Base-by-base conservation (phyloP, 2,797 vertebrate species). In the Lutjanus argentimaculatus region DNA sequence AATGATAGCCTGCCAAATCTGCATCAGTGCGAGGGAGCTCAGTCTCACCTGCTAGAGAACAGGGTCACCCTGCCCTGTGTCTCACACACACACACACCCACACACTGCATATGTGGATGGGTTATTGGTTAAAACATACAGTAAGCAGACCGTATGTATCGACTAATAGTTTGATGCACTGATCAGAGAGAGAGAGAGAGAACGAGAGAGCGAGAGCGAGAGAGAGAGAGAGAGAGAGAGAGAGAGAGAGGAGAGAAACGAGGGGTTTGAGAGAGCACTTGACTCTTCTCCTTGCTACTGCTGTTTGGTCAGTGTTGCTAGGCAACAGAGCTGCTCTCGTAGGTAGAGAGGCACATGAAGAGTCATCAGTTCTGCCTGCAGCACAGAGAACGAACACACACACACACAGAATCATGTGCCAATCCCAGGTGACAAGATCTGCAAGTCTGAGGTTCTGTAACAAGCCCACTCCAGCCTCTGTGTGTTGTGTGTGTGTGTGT, bases 221-320 rank as follows among this genome's bases (percentile, higher is more conserved):
- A 25, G 25, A 25, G 25, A 86, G 48, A 86, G 75, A 11, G 63
- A 57, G 64, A 73, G 72, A 71, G 69, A 88, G 46, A 84, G 72
- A 71, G 69, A 88, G 46, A 83, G 69, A 87, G 25, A 25, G 25
- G 46, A 71, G 69, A 88, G 46, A 84, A 73, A 92, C 75, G 88
- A 92, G 80, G 79, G 85, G 89, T 90, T 92, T 89, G 87, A 89
- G 92, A 93, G 94, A 92, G 93, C 88, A 92, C 94, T 95, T 94
- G 93, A 95, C 95, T 95, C 91, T 90, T 91, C 92, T 95, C 92
- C 87, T 91, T 90, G 83, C 93, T 86, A 80, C 89, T 91, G 94
- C 93, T 93, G 94, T 95, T 95, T 95, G 94, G 95, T 93, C 92
- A 95, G 92, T 85, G 92, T 95, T 95, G 94, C 95, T 89, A 94